These are phyloP conservation scores for Rhynchophorus ferrugineus DNA, from an alignment of 1,140 invertebrate genomes.

Conservation along the genomic window DNA sequence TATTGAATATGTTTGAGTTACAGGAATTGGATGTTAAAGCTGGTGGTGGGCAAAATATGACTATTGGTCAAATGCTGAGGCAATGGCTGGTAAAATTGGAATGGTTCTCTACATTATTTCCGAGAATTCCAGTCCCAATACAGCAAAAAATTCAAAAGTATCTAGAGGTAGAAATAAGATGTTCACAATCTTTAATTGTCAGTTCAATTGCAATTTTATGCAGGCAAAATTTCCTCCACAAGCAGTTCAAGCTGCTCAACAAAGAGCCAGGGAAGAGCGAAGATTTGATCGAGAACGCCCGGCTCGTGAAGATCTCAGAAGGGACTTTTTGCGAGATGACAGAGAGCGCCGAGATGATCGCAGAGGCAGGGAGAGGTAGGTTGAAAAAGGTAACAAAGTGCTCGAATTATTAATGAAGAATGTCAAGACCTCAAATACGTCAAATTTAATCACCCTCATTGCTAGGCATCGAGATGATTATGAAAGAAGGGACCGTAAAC, in stretches of 20 bases:
- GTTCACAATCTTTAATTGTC: conserved; percentile 30
- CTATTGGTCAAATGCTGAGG: conserved; percentile 88
- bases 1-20: too few species aligned
- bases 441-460: background rate
- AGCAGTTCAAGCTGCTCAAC: conserved; percentile 34
- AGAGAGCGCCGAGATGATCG: conserved; percentile 19
- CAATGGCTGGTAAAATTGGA: conserved; percentile 94
- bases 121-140: conserved; percentile 98
- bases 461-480: conserved; percentile 15
- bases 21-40: conserved; percentile 94
- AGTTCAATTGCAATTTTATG: conserved; percentile 1
- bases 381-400: conserved; percentile 5
- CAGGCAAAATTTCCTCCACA: conserved; percentile 34
- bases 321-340: conserved; percentile 33
- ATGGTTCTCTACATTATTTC: conserved; percentile 97
- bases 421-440: background rate
- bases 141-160: conserved; percentile 83
- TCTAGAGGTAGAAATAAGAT: conserved; percentile 46
- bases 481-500: conserved; percentile 9
- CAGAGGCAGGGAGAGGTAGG: conserved; percentile 17
- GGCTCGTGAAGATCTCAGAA: conserved; percentile 27
- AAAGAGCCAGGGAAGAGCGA: conserved; percentile 41
- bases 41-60: conserved; percentile 89
- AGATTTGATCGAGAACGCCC: conserved; percentile 14
- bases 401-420: background rate